Evolutionary conservation across 2,113 vertebrate species (phyloP), one percentile per base, ranked within the genome.

Genomic region (Arizona elegans): DNA sequence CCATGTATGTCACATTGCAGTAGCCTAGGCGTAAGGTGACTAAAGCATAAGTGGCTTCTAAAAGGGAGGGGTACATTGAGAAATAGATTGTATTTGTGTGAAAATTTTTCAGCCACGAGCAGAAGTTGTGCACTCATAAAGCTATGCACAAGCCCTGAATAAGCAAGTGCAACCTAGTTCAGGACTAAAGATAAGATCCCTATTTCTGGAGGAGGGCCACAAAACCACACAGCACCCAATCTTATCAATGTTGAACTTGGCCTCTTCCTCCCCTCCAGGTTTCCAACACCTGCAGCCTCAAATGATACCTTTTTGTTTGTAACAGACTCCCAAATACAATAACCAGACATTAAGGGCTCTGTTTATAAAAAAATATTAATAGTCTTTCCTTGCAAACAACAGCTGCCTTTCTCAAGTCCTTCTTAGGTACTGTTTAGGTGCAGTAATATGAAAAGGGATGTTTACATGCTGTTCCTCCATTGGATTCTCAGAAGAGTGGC

Each of bases 401-500:
- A 43, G 33, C 33, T 43, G 75, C 75, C 17, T 81, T 81, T 17
- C 12, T 50, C 19, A 29, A 81, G 56, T 87, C 59, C 0, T 0
- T 26, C 58, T 12, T 9, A 21, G 29, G 13, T 5, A 24, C 0
- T 5, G 86, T 59, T 65, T 29, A 8, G 10, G 23, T 87, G 8
- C 0, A 9, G 81, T 50, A 29, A 86, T 33, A 81, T 88, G 92
- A 8, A 3, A 24, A 87, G 24, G 53, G 47, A 24, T 23, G 13
- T 9, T 89, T 59, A 13, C 26, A 86, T n/a, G 9, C 15, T 33
- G 10, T 29, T 11, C 0, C 2, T 43, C 33, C 19, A 6, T 17
- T 0, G 4, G 2, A 0, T 65, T 92, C 90, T 62, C 43, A 58
- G 47, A 24, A 43, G 26, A 29, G 1, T 53, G 43, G 26, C 1